phyloP scores from a whole-genome alignment of 2,888 invertebrate species.

The Zelleria hepariella region DNA sequence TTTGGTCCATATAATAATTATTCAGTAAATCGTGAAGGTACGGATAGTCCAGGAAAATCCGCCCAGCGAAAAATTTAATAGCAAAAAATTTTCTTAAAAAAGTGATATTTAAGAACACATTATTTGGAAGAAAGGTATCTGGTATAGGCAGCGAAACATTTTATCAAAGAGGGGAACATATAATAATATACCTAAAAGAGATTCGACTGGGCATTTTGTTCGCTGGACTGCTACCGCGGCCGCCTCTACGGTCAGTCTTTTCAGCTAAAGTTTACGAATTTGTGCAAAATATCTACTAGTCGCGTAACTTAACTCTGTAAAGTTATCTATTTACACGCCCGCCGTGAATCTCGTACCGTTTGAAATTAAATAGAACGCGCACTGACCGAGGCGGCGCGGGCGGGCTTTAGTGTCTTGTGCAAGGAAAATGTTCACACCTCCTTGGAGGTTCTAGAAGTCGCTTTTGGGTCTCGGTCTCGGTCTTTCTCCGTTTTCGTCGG shows the following conservation, averaged over 20 bases:
- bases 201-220: constrained; percentile 24
- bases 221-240: constrained; percentile 47
- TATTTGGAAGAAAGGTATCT: not conserved
- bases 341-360: constrained; percentile 23
- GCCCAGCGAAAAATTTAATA: constrained; percentile 3
- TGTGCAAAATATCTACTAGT: constrained; percentile 70
- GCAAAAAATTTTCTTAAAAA: not conserved
- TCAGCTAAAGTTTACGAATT: constrained; percentile 66
- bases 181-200: not conserved
- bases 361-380: constrained; percentile 45
- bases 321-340: constrained; percentile 58
- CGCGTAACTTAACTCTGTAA: constrained; percentile 62
- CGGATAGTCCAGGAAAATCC: constrained; percentile 3
- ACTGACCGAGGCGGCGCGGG: constrained; percentile 66
- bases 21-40: constrained; percentile 48
- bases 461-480: no score
- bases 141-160: not conserved
- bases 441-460: not conserved
- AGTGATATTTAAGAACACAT: not conserved
- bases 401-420: constrained; percentile 45
- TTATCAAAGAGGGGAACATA: not conserved
- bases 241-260: constrained; percentile 68
- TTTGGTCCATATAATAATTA: constrained; percentile 71
- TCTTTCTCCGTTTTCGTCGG: not conserved
- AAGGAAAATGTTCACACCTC: not conserved